A percentile compares a stretch with the other conserved stretches of the same genome.
Conservation (phyloP, 2,797 vertebrate genomes). For the Typhlichthys subterraneus region DNA sequence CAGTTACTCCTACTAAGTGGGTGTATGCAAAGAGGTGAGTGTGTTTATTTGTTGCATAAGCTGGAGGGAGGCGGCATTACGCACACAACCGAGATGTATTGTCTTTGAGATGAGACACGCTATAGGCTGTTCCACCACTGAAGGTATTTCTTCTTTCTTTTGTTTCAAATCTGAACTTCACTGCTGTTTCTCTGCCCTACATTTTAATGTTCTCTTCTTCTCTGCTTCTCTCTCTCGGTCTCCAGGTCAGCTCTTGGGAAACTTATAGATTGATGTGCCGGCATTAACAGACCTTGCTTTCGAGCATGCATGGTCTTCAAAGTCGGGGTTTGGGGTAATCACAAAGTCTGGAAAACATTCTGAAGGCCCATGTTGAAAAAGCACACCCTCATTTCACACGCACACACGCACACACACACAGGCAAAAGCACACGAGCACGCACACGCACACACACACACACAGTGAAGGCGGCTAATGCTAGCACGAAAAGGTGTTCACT, state of each 20-base stretch:
- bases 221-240: background rate
- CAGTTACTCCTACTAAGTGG: background rate
- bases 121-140: background rate
- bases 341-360: no score
- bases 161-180: background rate
- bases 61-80: background rate
- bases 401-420: background rate
- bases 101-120: constrained; percentile 2
- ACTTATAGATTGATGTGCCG: no score
- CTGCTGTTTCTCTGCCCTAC: background rate
- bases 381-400: background rate
- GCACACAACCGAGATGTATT: constrained; percentile 9
- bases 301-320: no score
- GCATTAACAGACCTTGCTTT: no score
- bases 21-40: background rate
- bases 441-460: background rate
- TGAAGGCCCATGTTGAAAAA: background rate
- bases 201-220: background rate
- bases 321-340: no score
- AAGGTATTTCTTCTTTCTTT: background rate
- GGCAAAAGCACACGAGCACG: background rate
- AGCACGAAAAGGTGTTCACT: constrained; percentile 14
- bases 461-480: constrained; percentile 2
- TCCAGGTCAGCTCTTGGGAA: background rate
- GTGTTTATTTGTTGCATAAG: constrained; percentile 19